Evolutionary conservation across 2,797 vertebrate species (phyloP), one percentile per base, ranked within the genome.

Genomic region (Melopsittacus undulatus): DNA sequence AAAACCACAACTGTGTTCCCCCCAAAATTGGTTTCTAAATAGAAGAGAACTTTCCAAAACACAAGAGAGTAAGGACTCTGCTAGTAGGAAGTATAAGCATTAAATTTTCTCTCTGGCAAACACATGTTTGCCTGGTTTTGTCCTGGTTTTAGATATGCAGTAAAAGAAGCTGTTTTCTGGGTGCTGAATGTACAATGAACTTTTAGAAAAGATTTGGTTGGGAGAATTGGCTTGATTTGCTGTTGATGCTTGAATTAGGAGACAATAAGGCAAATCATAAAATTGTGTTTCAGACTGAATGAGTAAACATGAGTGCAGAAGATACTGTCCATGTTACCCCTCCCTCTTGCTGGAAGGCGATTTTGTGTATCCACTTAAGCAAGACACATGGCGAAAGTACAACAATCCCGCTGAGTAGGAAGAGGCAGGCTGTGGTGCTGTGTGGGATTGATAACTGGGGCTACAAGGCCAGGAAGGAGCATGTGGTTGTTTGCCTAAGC

Each of bases 31-130:
- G 8, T n/a, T 89, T 92, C 68, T 84, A 75, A 81, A 40, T 5
- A 64, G 49, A 82, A 63, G 7, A 73, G 74, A 87, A 54, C 22
- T 68, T 94, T 92, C 77, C 56, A 95, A 96, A 95, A 89, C 69
- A 74, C 45, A 87, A 78, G 61, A 95, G 66, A 89, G 63, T 36
- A 67, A 87, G 72, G 63, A 78, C 83, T 96, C n/a, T 79, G 54
- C 76, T 92, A 79, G 49, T 14, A 93, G 70, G 40, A 87, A 67
- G 27, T 73, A 75, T 49, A 95, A 96, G 38, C 72, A 94, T 27
- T 2, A 24, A 30, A 54, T 94, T 92, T 96, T 78, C 42, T 91
- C 45, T 95, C 72, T 91, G 89, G 73, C 91, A 97, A 96, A 87
- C 64, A 69, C 7, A 43, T 20, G 64, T 84, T 90, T 5, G 18